Percentiles rank a stretch among this genome's conserved stretches.
Evolutionary conservation across 2,888 invertebrate genomes (phyloP).

Genomic region (Hedychridium roseum): DNA sequence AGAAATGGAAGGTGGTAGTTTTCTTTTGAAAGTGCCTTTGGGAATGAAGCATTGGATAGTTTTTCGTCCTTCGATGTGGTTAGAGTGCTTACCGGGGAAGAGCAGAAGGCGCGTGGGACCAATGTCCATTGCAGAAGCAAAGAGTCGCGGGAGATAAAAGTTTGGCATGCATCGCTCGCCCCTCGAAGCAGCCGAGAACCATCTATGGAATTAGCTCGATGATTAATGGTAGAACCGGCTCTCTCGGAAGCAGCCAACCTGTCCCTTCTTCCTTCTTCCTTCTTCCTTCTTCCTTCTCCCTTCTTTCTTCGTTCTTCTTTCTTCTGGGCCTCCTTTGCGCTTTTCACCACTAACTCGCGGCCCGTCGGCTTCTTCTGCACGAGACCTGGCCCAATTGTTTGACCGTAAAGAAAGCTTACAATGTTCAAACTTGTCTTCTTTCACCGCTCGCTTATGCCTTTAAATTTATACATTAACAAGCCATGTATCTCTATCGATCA

Average conservation of each 20-base stretch:
- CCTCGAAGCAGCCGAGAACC: conserved; percentile 56
- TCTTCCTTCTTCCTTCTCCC: conserved; percentile 1
- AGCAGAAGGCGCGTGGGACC: background rate
- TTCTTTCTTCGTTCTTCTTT: background rate
- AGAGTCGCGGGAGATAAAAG: conserved; percentile 39
- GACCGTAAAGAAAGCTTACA: conserved; percentile 57
- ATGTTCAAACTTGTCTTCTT: conserved; percentile 46
- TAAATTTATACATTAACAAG: no score
- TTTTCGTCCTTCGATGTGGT: no score
- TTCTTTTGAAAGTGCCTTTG: background rate
- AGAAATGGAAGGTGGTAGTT: background rate
- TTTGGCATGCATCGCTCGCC: conserved; percentile 60
- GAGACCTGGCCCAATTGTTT: conserved; percentile 41
- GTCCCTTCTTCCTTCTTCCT: conserved; percentile 30
- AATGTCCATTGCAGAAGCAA: background rate
- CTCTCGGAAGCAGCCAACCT: no score
- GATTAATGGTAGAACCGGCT: conserved; percentile 58
- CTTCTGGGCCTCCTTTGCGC: background rate
- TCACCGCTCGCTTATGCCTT: no score
- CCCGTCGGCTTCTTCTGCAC: conserved; percentile 9
- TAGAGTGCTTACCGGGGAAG: conserved; percentile 2
- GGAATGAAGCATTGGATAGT: background rate
- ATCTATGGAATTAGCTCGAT: conserved; percentile 63
- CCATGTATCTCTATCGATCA: no score
- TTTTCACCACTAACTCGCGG: conserved; percentile 7